Base-by-base conservation (phyloP, 2,888 invertebrate genomes). In the Maniola hyperantus region DNA sequence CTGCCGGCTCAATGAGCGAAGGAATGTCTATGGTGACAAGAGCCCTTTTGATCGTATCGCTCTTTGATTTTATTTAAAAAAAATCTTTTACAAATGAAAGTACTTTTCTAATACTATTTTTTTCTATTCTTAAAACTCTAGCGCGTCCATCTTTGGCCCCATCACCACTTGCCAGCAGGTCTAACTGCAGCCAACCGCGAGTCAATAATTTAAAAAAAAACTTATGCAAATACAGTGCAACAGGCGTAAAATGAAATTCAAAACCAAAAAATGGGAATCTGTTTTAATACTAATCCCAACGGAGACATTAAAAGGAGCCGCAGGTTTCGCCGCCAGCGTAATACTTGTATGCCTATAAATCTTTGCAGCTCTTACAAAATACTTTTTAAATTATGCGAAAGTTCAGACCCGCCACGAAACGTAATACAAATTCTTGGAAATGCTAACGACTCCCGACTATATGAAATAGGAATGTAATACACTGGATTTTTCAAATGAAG, bases 221-320 rank as follows among this genome's bases (percentile, higher is more conserved):
- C 26, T 26, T n/a, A n/a, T n/a, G n/a, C 58, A 59, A n/a, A 10
- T 10, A 36, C 55, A 13, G 42, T 62, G 34, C 60, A 65, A 67
- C 59, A 50, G 54, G 39, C 44, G 65, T 50, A 59, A 65, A 65
- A 60, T 65, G 63, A 64, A 68, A 66, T 65, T 61, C 33, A 60
- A 60, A 26, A 39, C 48, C 62, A 64, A 68, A 71, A 73, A 70
- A 50, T n/a, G 69, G 64, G 54, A 59, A 53, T 66, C 48, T 64
- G 64, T 67, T 70, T 66, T 58, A 68, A 60, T 61, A 55, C 65
- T 65, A 63, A 67, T 69, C 67, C 67, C 69, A 39, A 39, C 65
- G 65, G 71, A 65, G 67, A 71, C 67, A 71, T 71, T 70, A 71
- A 73, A 71, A 65, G 67, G 65, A 68, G 64, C 64, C 69, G 66